Evolutionary conservation across 1,140 invertebrate species (phyloP), one percentile per base, ranked within the genome.

Genomic region (Camponotus floridanus): DNA sequence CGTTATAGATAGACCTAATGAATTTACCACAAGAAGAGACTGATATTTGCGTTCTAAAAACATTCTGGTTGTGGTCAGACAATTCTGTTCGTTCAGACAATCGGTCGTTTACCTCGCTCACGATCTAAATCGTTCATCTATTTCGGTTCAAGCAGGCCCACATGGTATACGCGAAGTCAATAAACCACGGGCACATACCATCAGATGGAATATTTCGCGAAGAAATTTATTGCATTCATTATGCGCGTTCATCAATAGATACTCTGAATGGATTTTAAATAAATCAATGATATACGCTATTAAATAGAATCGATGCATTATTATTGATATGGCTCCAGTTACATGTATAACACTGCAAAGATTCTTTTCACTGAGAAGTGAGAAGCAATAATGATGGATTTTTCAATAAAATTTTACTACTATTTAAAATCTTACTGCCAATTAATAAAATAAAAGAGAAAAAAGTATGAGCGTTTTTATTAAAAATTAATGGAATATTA

Each of bases 101-200:
- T 89, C 88, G 88, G 88, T 86, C 88, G 71, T 89, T 89, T 89
- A 89, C 87, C 88, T 86, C 83, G 76, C 64, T 86, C 57, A 55
- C 73, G 62, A 73, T 62, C 76, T 76, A 88, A 89, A 80, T 57
- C 62, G 26, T 48, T 64, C 39, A 51, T 88, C 88, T 89, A 89
- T 89, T 89, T 89, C 57, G 83, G 57, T 79, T 79, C 51, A 2
- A 33, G 57, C 74, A 76, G 2, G 18, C 26, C 36, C 42, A 15
- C 62, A 18, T 62, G 70, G 61, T 61, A 26, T 42, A 62, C 57
- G 26, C 65, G 67, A 36, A 70, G 31, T n/a, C 36, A n/a, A 79
- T 79, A 79, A 79, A 79, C 42, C 18, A 51, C 76, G 7, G 9
- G 13, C 9, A 45, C 13, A 45, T 78, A 67, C 18, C 39, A 6